phyloP scores from a whole-genome alignment of 2,888 invertebrate genomes.

The Stegophylla sp. region DNA sequence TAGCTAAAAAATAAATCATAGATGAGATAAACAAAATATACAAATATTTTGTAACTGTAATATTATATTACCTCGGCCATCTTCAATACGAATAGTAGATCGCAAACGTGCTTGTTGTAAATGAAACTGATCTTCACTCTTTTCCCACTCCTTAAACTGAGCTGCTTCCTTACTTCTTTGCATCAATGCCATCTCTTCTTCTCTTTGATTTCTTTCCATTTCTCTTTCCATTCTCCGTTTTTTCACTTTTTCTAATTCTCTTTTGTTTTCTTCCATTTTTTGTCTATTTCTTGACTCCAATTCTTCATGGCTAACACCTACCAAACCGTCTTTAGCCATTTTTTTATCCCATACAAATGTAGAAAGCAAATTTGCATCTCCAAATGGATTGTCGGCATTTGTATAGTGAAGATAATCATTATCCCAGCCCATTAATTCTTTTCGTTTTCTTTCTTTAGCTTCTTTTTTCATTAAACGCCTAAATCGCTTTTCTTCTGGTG shows the following conservation, averaged over 20 bases:
- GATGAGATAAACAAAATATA: background rate
- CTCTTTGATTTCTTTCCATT: conserved; percentile 80
- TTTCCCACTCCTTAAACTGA: conserved; percentile 90
- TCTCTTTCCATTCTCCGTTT: conserved; percentile 88
- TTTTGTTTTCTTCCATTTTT: conserved; percentile 89
- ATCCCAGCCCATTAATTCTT: conserved; percentile 97
- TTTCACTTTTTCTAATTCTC: conserved; percentile 93
- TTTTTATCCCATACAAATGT: conserved; percentile 98
- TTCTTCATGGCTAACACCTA: conserved; percentile 78
- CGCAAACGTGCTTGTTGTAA: conserved; percentile 92
- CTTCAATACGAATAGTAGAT: conserved; percentile 93
- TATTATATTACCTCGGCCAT: conserved; percentile 75
- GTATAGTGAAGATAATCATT: conserved; percentile 96
- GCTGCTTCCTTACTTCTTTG: conserved; percentile 90
- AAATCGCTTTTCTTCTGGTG: conserved; percentile 89
- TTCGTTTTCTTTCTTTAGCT: conserved; percentile 83
- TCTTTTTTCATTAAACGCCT: conserved; percentile 89
- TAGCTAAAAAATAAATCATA: conserved; percentile 70
- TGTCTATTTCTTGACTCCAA: conserved; percentile 81
- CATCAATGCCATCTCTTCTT: conserved; percentile 82
- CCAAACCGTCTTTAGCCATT: conserved; percentile 88
- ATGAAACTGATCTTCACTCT: conserved; percentile 97
- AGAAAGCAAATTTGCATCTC: conserved; percentile 91
- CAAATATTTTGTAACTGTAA: background rate
- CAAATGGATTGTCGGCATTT: conserved; percentile 98